Base-by-base conservation (phyloP, 2,888 invertebrate genomes). In the Macropis europaea region DNA sequence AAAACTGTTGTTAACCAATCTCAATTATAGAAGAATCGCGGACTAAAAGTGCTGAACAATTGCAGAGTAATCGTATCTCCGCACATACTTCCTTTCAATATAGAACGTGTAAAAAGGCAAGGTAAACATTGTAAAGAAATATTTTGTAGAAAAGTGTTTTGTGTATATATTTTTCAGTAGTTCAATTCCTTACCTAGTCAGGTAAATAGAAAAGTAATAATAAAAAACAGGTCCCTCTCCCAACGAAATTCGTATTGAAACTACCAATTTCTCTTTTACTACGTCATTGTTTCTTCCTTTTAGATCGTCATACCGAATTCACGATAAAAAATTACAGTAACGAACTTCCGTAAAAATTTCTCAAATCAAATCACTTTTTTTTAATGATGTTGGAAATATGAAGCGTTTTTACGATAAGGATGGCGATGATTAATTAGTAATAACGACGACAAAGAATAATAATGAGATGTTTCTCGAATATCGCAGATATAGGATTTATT, bases 401-500 rank as follows among this genome's bases (percentile, higher is more conserved):
- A 76, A 53, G 47, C 19, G 9, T 63, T 57, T 59, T 64, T 24
- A 45, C 38, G 54, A 73, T 47, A 70, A 83, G 73, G 69, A 77
- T 77, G 76, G 75, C 63, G 59, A 79, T 70, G 78, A 78, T 61
- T 52, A 54, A 73, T 64, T 48, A 79, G 69, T 69, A 69, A 76
- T 68, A 53, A 78, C 70, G 66, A 68, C 71, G 73, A 79, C 56
- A 81, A 81, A 72, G 77, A 68, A 80, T 79, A 83, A 82, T 81
- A 84, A 82, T 80, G 77, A 83, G 71, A 81, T 85, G 79, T 79
- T 83, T 82, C 63, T 86, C 84, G 86, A 87, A 83, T 89, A 87
- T 89, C 89, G 88, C 87, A 88, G 87, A 88, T 88, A 87, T 87
- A 89, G 83, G 86, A 88, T 88, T 89, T 89, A 88, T 87, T 87